These are phyloP conservation scores for Troides aeacus DNA, from an alignment of 2,888 invertebrate species.

Conservation along the genomic window DNA sequence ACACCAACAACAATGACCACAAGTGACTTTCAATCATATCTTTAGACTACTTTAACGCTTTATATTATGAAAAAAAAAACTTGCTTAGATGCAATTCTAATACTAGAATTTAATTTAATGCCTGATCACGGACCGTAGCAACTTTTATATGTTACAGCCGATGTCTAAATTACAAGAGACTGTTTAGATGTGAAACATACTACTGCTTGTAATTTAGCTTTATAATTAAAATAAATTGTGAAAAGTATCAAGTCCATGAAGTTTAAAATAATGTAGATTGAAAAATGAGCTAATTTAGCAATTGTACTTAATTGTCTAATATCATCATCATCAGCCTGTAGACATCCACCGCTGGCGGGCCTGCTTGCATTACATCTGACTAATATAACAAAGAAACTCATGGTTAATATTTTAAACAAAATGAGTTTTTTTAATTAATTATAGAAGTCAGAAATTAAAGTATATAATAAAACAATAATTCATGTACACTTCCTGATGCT, in stretches of 20 bases:
- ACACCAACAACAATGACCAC: conserved; percentile 44
- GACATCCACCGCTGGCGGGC: too few relatives aligned
- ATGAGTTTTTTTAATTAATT: too few relatives aligned
- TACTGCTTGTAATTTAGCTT: conserved; percentile 11
- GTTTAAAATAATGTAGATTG: not conserved
- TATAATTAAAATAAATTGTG: not conserved
- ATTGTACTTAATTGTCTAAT: conserved; percentile 19
- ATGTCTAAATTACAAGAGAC: conserved; percentile 13
- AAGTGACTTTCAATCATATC: conserved; percentile 76
- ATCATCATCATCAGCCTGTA: not conserved
- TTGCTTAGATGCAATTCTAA: conserved; percentile 40
- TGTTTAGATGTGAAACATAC: conserved; percentile 13
- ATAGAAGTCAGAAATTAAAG: too few relatives aligned
- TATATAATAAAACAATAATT: too few relatives aligned
- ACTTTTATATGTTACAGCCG: conserved; percentile 12
- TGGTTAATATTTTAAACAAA: too few relatives aligned
- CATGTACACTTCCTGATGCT: too few relatives aligned
- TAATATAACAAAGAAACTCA: not conserved
- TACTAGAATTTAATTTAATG: conserved; percentile 31
- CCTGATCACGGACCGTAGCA: conserved; percentile 13
- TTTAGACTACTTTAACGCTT: conserved; percentile 55
- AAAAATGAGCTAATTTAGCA: not conserved
- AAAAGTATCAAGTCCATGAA: conserved; percentile 14
- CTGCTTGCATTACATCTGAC: not conserved
- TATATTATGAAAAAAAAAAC: conserved; percentile 38